Conservation (phyloP, 2,113 vertebrate genomes). For the Neolamprologus sp. region DNA sequence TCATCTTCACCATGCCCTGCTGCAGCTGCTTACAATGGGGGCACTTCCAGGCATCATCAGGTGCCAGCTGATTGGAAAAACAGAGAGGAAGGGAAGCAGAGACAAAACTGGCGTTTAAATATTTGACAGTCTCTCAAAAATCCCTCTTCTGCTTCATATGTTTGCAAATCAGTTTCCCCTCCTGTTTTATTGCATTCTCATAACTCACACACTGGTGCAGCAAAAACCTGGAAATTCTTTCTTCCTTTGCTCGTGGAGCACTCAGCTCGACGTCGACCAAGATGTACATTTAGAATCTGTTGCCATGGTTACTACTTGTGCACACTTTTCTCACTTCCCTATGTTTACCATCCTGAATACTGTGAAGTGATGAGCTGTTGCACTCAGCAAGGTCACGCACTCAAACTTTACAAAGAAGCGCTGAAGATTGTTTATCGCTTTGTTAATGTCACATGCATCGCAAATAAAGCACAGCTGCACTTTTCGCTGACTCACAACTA, state of each 20-base stretch:
- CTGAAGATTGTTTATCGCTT: not conserved
- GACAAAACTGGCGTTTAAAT: not conserved
- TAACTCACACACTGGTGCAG: not conserved
- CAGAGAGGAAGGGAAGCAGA: not conserved
- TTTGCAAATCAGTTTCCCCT: not conserved
- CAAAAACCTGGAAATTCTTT: not conserved
- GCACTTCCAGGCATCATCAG: slow-evolving; percentile 90
- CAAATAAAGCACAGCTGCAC: not conserved
- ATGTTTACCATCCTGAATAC: not conserved
- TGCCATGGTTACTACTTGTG: not conserved
- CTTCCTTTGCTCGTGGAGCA: rapidly evolving
- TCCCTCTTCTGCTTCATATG: not conserved
- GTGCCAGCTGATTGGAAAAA: slow-evolving; percentile 75
- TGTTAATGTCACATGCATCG: not conserved
- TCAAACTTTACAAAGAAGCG: not conserved
- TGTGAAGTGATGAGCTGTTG: not conserved
- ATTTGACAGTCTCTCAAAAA: not conserved
- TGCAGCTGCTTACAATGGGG: slow-evolving; percentile 89
- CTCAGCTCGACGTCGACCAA: not conserved
- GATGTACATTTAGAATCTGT: not conserved
- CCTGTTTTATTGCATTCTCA: not conserved
- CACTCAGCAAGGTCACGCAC: not conserved
- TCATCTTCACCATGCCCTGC: slow-evolving; percentile 90
- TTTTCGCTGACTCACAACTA: not conserved
- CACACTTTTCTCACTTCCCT: not conserved